phyloP scores from a whole-genome alignment of 2,113 vertebrate genomes.

The Anser brachyrhynchus region DNA sequence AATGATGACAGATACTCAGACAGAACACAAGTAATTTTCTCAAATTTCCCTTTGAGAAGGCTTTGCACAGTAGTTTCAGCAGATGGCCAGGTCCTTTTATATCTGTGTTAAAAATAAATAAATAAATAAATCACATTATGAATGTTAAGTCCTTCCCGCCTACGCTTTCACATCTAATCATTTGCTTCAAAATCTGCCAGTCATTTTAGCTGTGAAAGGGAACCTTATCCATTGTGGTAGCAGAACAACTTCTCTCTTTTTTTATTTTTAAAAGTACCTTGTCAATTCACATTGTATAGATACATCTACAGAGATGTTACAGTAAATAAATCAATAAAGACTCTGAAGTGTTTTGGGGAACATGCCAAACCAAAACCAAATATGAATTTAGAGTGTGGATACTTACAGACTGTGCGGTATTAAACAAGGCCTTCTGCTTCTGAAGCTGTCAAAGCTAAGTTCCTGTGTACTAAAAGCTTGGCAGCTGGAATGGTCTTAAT shows the following conservation, averaged over 20 bases:
- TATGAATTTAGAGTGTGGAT: neutral
- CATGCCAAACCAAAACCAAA: neutral
- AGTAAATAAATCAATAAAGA: no score
- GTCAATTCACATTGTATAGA: neutral
- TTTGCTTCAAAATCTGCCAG: conserved; percentile 2
- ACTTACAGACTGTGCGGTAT: neutral
- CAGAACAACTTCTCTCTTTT: neutral
- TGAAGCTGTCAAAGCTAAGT: neutral
- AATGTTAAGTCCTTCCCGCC: neutral
- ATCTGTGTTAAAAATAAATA: neutral
- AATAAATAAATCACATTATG: no score
- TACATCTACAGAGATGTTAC: neutral
- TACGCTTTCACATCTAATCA: neutral
- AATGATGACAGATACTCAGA: neutral
- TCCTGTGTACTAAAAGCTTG: conserved; percentile 7
- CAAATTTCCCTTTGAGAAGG: neutral
- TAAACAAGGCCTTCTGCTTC: neutral
- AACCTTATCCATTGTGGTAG: neutral
- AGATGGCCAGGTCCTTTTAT: neutral
- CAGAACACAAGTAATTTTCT: neutral
- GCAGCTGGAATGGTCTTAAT: neutral
- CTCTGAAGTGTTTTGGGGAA: neutral
- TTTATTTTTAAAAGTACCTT: neutral
- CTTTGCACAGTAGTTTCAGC: neutral
- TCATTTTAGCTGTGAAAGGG: neutral